Percentiles rank a stretch among this genome's conserved stretches.
These are phyloP conservation scores for Stichopus horrens DNA, from an alignment of 53 echinoderm and acorn worm species.

Conservation along the genomic window DNA sequence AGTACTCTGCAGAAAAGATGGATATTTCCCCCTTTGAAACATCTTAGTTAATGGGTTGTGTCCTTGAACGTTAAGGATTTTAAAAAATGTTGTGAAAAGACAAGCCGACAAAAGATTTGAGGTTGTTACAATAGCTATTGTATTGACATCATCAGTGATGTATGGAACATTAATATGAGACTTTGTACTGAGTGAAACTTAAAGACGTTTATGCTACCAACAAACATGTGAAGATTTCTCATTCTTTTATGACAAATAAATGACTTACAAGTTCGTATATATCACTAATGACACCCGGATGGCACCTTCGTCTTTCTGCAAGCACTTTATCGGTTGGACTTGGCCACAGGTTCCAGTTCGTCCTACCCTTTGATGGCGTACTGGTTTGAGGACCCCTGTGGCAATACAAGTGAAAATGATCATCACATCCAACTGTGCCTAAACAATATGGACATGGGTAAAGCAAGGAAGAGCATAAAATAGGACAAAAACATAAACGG, in stretches of 20 bases:
- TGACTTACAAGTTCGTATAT: neutral
- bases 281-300: neutral
- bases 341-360: conserved; percentile 99
- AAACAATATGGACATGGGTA: neutral
- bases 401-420: neutral
- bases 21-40: neutral
- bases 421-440: too few relatives aligned
- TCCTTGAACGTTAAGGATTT: neutral
- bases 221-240: neutral
- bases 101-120: neutral
- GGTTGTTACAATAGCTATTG: neutral
- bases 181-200: neutral
- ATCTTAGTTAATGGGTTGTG: too few relatives aligned
- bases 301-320: neutral
- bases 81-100: neutral
- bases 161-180: neutral
- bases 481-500: too few relatives aligned
- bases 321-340: conserved; percentile 95
- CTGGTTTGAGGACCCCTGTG: conserved; percentile 97
- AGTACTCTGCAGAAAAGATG: neutral
- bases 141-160: neutral
- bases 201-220: neutral
- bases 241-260: neutral
- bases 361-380: conserved; percentile 99
- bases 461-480: neutral